These are phyloP conservation scores for Crotalus tigris DNA, from an alignment of 2,113 vertebrate species.

Conservation along the genomic window DNA sequence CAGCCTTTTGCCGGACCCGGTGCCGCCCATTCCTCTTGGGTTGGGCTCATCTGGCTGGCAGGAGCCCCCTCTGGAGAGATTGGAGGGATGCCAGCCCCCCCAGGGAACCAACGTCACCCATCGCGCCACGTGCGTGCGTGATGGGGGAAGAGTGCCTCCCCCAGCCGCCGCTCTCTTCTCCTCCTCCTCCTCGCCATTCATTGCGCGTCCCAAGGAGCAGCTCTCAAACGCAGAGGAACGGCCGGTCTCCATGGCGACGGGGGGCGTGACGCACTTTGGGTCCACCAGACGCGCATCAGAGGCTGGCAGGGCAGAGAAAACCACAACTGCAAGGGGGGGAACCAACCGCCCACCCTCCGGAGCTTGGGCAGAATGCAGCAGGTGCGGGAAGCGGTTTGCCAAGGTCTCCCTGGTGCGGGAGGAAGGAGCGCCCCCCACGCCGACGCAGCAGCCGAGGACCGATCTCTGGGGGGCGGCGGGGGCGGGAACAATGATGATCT, in stretches of 20 bases:
- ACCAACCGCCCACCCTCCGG: no score
- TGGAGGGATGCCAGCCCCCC: not conserved
- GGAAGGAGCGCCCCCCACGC: not conserved
- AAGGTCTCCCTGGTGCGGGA: not conserved
- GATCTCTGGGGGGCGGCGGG: not conserved
- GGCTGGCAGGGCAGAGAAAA: not conserved
- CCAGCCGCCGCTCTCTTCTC: not conserved
- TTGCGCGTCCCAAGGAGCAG: not conserved
- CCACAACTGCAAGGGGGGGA: not conserved
- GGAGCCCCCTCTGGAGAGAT: not conserved
- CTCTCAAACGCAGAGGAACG: not conserved
- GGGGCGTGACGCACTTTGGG: not conserved
- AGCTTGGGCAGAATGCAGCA: not conserved
- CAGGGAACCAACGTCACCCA: not conserved
- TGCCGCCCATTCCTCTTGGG: not conserved
- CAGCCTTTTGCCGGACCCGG: not conserved
- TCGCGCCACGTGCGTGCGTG: not conserved
- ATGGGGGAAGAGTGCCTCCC: not conserved
- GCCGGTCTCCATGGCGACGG: not conserved
- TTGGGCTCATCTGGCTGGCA: not conserved
- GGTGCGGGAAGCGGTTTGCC: not conserved
- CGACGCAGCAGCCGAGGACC: not conserved
- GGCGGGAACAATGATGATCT: accelerated
- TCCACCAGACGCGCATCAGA: not conserved
- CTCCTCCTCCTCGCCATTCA: not conserved